Evolutionary conservation across 2,888 invertebrate genomes (phyloP).

Genomic region (Tipula lateralis): DNA sequence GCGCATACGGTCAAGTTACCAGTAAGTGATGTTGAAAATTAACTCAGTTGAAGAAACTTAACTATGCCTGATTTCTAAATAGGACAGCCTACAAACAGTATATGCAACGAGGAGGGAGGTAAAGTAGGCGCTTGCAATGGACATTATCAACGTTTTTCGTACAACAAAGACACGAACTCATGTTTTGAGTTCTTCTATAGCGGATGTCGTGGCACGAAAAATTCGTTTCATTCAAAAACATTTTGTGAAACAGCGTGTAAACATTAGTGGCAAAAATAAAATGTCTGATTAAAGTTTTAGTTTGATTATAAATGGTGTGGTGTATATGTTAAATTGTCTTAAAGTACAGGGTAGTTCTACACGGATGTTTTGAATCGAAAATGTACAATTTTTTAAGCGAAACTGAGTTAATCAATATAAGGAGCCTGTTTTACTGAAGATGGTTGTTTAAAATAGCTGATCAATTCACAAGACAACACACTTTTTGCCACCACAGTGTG

Average conservation of each 20-base stretch:
- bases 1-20: not conserved
- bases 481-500: no score
- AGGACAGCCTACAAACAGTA: not conserved
- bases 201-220: constrained; percentile 44
- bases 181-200: constrained; percentile 44
- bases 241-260: constrained; percentile 42
- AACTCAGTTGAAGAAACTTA: not conserved
- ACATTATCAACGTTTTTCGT: not conserved
- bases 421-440: no score
- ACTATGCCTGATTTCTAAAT: not conserved
- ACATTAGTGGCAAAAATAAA: not conserved
- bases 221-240: constrained; percentile 41
- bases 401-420: no score
- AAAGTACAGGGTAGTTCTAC: no score
- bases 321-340: no score
- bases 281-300: not conserved
- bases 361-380: no score
- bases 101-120: not conserved
- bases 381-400: no score
- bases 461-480: no score
- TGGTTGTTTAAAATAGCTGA: no score
- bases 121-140: not conserved
- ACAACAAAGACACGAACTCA: constrained; percentile 37
- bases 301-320: not conserved
- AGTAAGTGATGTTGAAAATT: not conserved